A percentile compares a stretch with the other conserved stretches of the same genome.
phyloP scores from a whole-genome alignment of 2,888 invertebrate genomes.

The Lasioglossum pauxillum region DNA sequence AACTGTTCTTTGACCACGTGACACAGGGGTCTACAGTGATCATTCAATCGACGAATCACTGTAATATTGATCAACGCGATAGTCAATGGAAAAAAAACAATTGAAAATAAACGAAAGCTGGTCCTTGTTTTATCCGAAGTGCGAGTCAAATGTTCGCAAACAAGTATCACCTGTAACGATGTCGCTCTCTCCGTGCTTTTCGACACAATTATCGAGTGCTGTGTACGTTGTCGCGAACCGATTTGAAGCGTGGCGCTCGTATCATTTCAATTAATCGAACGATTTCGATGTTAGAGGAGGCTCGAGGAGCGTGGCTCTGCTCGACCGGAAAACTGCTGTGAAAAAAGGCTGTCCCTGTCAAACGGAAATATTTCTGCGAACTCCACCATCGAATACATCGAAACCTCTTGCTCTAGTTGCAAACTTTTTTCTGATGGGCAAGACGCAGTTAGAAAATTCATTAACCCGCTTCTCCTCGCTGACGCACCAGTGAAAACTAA shows the following conservation, averaged over 20 bases:
- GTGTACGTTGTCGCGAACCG: background rate
- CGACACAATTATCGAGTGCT: constrained; percentile 6
- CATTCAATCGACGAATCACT: background rate
- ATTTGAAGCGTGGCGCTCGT: background rate
- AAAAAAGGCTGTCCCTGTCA: background rate
- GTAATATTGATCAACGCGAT: background rate
- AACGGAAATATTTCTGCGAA: background rate
- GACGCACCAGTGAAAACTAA: too few species aligned
- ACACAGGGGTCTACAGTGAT: background rate
- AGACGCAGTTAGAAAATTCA: too few species aligned
- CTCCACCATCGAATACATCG: background rate
- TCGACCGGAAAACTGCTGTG: background rate
- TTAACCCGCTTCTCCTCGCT: too few species aligned
- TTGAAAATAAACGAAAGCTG: background rate
- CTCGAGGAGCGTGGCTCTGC: background rate
- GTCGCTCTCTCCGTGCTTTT: background rate
- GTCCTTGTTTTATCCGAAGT: background rate
- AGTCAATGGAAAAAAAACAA: background rate
- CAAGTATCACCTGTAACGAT: background rate
- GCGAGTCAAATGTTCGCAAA: background rate
- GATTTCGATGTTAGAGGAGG: background rate
- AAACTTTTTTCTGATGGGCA: too few species aligned
- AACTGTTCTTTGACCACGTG: background rate
- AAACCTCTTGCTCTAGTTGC: too few species aligned
- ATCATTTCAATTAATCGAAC: constrained; percentile 9